phyloP scores from a whole-genome alignment of 1,140 invertebrate species.

The Hyles euphorbiae region DNA sequence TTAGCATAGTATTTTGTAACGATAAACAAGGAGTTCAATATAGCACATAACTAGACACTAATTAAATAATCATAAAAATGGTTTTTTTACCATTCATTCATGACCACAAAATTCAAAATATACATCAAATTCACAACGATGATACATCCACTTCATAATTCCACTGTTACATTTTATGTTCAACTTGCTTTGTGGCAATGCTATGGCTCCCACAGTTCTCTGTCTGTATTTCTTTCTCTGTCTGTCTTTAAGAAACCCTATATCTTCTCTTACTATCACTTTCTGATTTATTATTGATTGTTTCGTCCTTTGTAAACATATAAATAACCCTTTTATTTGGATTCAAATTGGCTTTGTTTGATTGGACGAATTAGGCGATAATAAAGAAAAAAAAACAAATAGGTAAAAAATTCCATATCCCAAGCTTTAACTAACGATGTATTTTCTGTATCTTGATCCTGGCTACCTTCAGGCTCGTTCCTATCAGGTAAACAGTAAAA shows the following conservation, averaged over 20 bases:
- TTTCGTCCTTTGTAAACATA: slow-evolving; percentile 8
- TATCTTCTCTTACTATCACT: background rate
- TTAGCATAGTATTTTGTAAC: slow-evolving; percentile 14
- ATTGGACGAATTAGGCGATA: background rate
- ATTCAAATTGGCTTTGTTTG: slow-evolving; percentile 5
- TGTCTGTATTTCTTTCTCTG: slow-evolving; percentile 35
- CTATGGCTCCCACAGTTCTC: slow-evolving; percentile 52
- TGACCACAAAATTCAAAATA: slow-evolving; percentile 18
- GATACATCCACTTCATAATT: slow-evolving; percentile 42
- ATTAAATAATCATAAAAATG: slow-evolving; percentile 1
- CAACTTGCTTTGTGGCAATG: slow-evolving; percentile 68
- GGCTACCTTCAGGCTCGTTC: slow-evolving; percentile 83
- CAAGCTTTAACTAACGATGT: slow-evolving; percentile 61
- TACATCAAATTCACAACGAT: slow-evolving; percentile 29
- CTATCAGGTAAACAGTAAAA: slow-evolving; percentile 80
- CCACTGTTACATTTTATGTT: slow-evolving; percentile 48
- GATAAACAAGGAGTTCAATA: background rate
- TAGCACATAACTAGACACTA: background rate
- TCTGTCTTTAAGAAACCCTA: slow-evolving; percentile 10
- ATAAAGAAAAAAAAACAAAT: background rate
- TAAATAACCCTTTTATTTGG: slow-evolving; percentile 2
- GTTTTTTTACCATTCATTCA: slow-evolving; percentile 16
- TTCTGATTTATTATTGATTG: background rate
- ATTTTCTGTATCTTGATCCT: slow-evolving; percentile 67
- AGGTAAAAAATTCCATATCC: slow-evolving; percentile 7